Conservation (phyloP, 2,113 vertebrate species). For the Micronisus gabar region DNA sequence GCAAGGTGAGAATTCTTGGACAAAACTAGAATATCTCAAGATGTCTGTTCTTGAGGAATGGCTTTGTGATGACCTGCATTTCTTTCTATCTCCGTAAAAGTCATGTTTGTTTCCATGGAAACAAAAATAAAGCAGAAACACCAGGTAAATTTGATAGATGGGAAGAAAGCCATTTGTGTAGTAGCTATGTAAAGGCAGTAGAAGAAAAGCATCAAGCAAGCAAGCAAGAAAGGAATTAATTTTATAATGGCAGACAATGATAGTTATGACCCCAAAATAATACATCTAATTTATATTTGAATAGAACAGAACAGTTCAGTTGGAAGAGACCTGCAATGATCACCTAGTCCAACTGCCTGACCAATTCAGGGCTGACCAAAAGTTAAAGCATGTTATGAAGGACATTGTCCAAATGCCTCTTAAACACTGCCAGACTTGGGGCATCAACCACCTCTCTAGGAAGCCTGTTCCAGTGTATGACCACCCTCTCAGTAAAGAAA, state of each 20-base stretch:
- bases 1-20: background rate
- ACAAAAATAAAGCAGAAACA: background rate
- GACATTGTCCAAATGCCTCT: background rate
- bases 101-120: constrained; percentile 1
- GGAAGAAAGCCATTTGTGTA: background rate
- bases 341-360: background rate
- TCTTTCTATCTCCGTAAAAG: background rate
- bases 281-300: background rate
- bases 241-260: background rate
- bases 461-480: background rate
- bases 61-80: background rate
- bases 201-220: background rate
- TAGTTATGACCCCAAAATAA: background rate
- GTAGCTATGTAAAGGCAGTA: background rate
- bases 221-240: background rate
- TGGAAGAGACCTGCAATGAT: background rate
- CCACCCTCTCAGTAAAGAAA: background rate
- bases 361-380: background rate
- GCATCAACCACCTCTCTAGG: background rate
- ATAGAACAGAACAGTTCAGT: background rate
- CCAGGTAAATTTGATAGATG: background rate
- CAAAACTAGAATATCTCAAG: background rate
- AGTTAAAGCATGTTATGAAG: background rate
- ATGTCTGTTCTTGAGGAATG: background rate
- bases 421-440: background rate